Base-by-base conservation (phyloP, 2,888 invertebrate species). In the Frankliniella fusca region DNA sequence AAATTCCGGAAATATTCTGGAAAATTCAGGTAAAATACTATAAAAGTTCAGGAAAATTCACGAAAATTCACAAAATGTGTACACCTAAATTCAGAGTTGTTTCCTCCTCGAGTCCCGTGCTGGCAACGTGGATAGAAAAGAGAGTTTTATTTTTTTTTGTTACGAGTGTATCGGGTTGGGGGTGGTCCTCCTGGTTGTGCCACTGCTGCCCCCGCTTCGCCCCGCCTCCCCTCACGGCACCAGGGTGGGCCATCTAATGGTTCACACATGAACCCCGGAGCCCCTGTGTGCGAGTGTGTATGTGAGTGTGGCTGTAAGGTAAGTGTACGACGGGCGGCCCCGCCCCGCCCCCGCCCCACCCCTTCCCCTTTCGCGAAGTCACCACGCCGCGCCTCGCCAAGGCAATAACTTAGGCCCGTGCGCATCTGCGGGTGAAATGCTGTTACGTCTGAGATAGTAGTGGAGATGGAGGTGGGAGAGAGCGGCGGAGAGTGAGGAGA, bases 341-440 rank as follows among this genome's bases (percentile, higher is more conserved):
- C 54, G 15, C 54, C 54, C 54, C 54, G 20, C 61, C 61, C 54
- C 15, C 15, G 18, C 61, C 61, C n/a, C 61, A 15, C 61, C 61
- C 61, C 18, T 61, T 61, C 54, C n/a, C 61, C n/a, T n/a, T n/a
- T n/a, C 11, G 61, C 61, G 61, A n/a, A 61, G 61, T 10, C 15
- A 15, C 61, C 61, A 61, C 61, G 61, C 61, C 61, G 61, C 18
- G 61, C 61, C 18, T 7, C 61, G 61, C 20, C 61, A 61, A 61
- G 61, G 61, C 61, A 61, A 61, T 61, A 61, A 61, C 61, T 61
- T 61, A 61, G 18, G 61, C 61, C 61, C 20, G 61, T 61, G 61
- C 61, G 61, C 61, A 61, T 61, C 61, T 61, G 61, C 61, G 61
- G 61, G 61, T 61, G 61, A 61, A 61, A 61, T 61, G 61, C 61